Base-by-base conservation (phyloP, 2,797 vertebrate species). In the Micropoecilia bifurca region DNA sequence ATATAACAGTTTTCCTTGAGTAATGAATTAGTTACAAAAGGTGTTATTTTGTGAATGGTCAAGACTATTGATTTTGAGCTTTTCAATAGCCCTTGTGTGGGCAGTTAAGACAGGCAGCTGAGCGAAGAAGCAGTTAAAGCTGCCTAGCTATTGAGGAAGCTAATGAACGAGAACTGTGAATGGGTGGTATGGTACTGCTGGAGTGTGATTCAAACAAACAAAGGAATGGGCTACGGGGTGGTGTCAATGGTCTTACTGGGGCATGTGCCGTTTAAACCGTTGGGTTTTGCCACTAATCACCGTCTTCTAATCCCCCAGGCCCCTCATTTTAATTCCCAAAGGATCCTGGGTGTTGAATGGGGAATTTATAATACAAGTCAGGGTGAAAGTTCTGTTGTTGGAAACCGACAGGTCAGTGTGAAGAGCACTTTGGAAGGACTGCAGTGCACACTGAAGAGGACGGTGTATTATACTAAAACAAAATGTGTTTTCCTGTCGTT, bases 151-250 rank as follows among this genome's bases (percentile, higher is more conserved):
- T 93, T 93, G 93, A 94, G 80, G 84, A 96, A 95, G 91, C 95
- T 96, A 94, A 96, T 97, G 95, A 96, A 93, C 89, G 91, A 94
- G 96, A 96, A 95, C 93, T 93, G 91, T 95, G 95, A 96, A 94
- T 92, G 86, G 8, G 85, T 90, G 89, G 85, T 90, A 89, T 74
- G 87, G 84, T 87, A 90, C 93, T 87, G 84, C 86, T 88, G 89
- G 88, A 92, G 91, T 89, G 93, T 92, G 92, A 93, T 94, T 85
- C 74, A 72, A 16, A 50, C 86, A 83, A 83, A 80, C 83, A 85
- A 75, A 84, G 81, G 80, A 77, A 87, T 47, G n/a, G 48, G 87
- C 92, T 88, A 88, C 59, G 73, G 76, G 77, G 78, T 73, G 83
- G 85, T 88, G 82, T 90, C 81, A 90, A 80, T 90, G 80, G 88